These are phyloP conservation scores for Hypomecis atomaria DNA, from an alignment of 2,888 invertebrate species.

Conservation along the genomic window DNA sequence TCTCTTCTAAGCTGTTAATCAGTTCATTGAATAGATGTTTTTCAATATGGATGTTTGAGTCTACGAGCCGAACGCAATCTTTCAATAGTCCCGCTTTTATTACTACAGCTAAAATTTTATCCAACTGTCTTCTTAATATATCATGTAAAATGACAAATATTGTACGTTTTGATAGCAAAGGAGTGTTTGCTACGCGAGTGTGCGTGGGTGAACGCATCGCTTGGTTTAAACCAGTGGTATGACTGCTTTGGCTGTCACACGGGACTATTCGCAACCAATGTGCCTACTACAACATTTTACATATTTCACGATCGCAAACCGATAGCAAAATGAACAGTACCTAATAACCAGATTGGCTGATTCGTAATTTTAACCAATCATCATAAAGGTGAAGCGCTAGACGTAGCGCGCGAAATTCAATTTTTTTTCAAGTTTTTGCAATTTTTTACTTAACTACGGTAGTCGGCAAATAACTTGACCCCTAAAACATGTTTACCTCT, in stretches of 20 bases:
- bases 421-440: too few relatives aligned
- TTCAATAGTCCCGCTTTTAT: constrained; percentile 50
- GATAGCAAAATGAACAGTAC: not conserved
- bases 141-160: constrained; percentile 47
- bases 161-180: constrained; percentile 40
- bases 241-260: too few relatives aligned
- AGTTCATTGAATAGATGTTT: constrained; percentile 26
- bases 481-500: too few relatives aligned
- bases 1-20: constrained; percentile 17
- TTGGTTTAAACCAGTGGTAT: constrained; percentile 16
- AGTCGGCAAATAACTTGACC: too few relatives aligned
- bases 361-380: too few relatives aligned
- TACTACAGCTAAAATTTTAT: constrained; percentile 49
- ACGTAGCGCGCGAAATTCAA: too few relatives aligned
- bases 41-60: constrained; percentile 30
- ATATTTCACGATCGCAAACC: not conserved
- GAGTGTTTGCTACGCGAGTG: constrained; percentile 35
- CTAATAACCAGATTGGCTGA: too few relatives aligned
- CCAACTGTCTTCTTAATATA: constrained; percentile 47
- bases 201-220: constrained; percentile 38
- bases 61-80: constrained; percentile 41
- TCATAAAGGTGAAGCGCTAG: too few relatives aligned
- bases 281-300: too few relatives aligned
- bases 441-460: too few relatives aligned
- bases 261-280: too few relatives aligned